phyloP scores from a whole-genome alignment of 2,797 vertebrate genomes.

The Cirrhinus mrigala region DNA sequence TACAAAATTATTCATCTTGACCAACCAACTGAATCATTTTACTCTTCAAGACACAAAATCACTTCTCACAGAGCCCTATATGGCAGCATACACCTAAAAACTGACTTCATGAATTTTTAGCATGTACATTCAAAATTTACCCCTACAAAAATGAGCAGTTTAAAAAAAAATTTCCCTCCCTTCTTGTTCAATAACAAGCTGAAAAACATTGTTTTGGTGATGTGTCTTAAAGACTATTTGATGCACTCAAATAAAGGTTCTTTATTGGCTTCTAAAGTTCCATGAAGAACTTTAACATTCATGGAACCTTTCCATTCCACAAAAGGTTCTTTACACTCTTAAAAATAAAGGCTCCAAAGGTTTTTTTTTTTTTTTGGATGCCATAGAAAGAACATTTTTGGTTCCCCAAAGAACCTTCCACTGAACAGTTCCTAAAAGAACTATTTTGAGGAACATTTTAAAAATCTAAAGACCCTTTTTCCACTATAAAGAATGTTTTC shows the following conservation, averaged over 20 bases:
- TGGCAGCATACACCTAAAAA: background rate
- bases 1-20: constrained; percentile 62
- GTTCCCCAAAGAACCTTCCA: no score
- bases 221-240: background rate
- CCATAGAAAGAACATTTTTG: no score
- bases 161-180: no score
- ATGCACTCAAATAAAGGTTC: background rate
- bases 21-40: constrained; percentile 46
- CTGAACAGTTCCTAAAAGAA: no score
- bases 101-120: background rate
- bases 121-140: background rate
- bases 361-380: no score
- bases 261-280: no score
- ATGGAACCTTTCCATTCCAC: no score
- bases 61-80: constrained; percentile 3
- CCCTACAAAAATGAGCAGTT: background rate
- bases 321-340: background rate
- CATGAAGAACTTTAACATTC: no score
- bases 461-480: no score
- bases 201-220: background rate
- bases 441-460: no score
- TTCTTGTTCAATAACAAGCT: background rate
- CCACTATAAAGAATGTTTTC: no score
- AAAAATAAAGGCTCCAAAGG: no score
- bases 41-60: background rate